A percentile compares a stretch with the other conserved stretches of the same genome.
phyloP scores from a whole-genome alignment of 1,140 invertebrate genomes.

The Drosophila serrata region DNA sequence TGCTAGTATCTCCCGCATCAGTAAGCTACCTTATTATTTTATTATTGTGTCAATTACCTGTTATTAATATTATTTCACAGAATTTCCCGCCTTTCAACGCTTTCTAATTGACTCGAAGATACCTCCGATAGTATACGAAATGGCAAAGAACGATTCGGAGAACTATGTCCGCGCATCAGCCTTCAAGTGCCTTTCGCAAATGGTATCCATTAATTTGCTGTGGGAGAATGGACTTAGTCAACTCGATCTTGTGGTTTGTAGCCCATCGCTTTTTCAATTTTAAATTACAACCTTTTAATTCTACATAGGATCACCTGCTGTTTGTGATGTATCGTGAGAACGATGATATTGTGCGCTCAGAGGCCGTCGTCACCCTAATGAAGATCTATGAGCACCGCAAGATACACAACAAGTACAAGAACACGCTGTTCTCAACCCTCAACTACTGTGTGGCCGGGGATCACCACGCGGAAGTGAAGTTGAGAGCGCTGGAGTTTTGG shows the following conservation, averaged over 20 bases:
- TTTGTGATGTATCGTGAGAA: conserved; percentile 88
- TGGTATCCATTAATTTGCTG: conserved; percentile 88
- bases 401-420: conserved; percentile 86
- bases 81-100: conserved; percentile 92
- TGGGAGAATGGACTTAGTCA: conserved; percentile 89
- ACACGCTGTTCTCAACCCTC: conserved; percentile 87
- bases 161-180: conserved; percentile 91
- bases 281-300: background rate
- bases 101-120: conserved; percentile 89
- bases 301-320: conserved; percentile 88
- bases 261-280: background rate
- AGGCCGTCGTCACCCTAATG: conserved; percentile 89
- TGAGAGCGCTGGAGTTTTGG: conserved; percentile 90
- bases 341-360: conserved; percentile 91
- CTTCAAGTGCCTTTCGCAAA: conserved; percentile 88
- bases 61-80: conserved; percentile 83
- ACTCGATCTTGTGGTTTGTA: conserved; percentile 88
- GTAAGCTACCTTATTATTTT: conserved; percentile 86
- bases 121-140: conserved; percentile 88
- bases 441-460: conserved; percentile 88
- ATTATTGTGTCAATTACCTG: background rate
- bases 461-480: conserved; percentile 92
- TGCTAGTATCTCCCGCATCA: conserved; percentile 89
- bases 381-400: conserved; percentile 89
- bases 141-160: conserved; percentile 89